Evolutionary conservation across 2,888 invertebrate species (phyloP).

Genomic region (Tryphoninae sp.): DNA sequence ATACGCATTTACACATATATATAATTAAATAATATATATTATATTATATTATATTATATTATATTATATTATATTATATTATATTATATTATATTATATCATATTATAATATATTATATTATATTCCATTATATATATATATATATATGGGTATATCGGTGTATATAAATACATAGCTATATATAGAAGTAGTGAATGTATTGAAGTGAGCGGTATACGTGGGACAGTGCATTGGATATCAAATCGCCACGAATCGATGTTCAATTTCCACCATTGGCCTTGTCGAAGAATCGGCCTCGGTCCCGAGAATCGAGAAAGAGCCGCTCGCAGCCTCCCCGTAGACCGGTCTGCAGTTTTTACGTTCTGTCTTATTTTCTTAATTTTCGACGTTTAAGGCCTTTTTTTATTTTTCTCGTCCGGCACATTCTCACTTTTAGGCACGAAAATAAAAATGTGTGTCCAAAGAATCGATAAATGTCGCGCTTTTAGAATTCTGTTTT

Average conservation of each 20-base stretch:
- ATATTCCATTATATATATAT: no score
- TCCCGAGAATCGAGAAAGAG: conserved; percentile 47
- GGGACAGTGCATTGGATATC: conserved; percentile 41
- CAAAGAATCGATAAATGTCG: no score
- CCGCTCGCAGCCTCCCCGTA: conserved; percentile 44
- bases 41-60: no score
- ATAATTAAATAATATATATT: no score
- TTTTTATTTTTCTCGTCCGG: neutral
- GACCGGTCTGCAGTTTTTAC: conserved; percentile 35
- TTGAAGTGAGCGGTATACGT: conserved; percentile 34
- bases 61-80: no score
- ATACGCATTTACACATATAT: no score
- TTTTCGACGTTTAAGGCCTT: neutral
- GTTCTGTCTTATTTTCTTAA: conserved; percentile 8
- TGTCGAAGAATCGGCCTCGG: conserved; percentile 63
- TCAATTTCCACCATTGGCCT: conserved; percentile 64
- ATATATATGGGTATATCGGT: no score
- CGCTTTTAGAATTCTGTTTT: no score
- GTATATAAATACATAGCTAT: conserved; percentile 22
- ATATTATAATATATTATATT: no score
- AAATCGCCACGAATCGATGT: conserved; percentile 60
- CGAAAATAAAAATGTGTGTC: no score
- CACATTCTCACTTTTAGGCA: no score
- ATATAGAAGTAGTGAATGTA: conserved; percentile 14
- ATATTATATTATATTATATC: no score